Percentiles rank a stretch among this genome's conserved stretches.
Evolutionary conservation across 2,113 vertebrate species (phyloP).

Genomic region (Erythrocercus mccallii): DNA sequence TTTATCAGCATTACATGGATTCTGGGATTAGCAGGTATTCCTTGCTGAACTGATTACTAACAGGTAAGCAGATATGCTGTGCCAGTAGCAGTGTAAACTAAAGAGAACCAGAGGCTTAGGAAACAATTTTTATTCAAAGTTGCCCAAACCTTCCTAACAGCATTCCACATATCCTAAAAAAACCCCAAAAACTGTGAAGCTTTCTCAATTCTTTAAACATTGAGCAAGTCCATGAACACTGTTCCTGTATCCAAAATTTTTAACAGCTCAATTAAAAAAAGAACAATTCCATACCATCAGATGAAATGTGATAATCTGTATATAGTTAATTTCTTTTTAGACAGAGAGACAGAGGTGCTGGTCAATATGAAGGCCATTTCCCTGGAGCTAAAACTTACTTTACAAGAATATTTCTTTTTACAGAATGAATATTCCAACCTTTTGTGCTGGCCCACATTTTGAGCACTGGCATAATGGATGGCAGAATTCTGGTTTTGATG

Average conservation of each 20-base stretch:
- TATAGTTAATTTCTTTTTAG: not conserved
- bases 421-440: slow-evolving; percentile 73
- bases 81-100: not conserved
- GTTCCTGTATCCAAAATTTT: not conserved
- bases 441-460: slow-evolving; percentile 85
- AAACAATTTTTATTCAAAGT: not conserved
- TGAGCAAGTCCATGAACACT: not conserved
- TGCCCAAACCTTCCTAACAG: not conserved
- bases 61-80: not conserved
- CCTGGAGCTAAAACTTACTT: not conserved
- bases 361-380: not conserved
- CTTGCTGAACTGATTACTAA: slow-evolving; percentile 1
- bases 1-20: not conserved
- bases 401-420: not conserved
- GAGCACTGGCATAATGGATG: slow-evolving; percentile 94
- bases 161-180: not conserved
- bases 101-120: not conserved
- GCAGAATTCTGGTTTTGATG: slow-evolving; percentile 76
- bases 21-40: not conserved
- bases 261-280: not conserved
- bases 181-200: not conserved
- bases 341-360: not conserved
- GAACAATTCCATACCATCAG: not conserved
- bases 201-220: not conserved
- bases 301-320: not conserved